Percentiles rank a stretch among this genome's conserved stretches.
These are phyloP conservation scores for Anser brachyrhynchus DNA, from an alignment of 2,113 vertebrate species.

Conservation along the genomic window DNA sequence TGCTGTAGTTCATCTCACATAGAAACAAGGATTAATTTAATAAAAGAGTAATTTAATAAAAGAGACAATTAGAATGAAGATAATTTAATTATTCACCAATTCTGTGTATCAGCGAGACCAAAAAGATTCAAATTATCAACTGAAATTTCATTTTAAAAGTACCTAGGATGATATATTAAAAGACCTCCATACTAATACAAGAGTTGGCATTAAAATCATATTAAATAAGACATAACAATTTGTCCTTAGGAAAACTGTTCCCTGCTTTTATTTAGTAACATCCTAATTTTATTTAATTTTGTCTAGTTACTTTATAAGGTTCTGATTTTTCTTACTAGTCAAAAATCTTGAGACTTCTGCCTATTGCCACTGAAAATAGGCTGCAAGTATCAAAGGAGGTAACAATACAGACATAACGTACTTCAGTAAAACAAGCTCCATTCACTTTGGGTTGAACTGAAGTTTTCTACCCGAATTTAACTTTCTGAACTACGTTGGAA, in stretches of 20 bases:
- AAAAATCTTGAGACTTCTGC: not conserved
- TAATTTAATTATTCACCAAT: not conserved
- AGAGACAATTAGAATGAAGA: not conserved
- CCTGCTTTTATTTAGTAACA: not conserved
- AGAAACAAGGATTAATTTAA: not conserved
- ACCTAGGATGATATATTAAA: not conserved
- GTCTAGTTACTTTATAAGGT: not conserved
- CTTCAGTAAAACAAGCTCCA: not conserved
- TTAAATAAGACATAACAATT: not conserved
- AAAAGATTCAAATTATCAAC: not conserved
- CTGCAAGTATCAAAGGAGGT: not conserved
- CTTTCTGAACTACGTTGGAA: not conserved
- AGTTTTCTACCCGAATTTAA: not conserved
- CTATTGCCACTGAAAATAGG: not conserved
- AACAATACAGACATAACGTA: not conserved
- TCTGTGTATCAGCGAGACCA: not conserved
- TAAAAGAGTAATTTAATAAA: not conserved
- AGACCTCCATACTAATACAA: not conserved
- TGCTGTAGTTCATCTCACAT: not conserved
- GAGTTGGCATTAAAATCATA: not conserved
- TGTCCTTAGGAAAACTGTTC: not conserved
- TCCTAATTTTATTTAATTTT: not conserved
- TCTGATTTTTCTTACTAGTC: no score
- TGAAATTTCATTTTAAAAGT: not conserved
- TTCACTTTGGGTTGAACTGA: not conserved